These are phyloP conservation scores for Cacatua alba DNA, from an alignment of 2,113 vertebrate species.

Conservation along the genomic window DNA sequence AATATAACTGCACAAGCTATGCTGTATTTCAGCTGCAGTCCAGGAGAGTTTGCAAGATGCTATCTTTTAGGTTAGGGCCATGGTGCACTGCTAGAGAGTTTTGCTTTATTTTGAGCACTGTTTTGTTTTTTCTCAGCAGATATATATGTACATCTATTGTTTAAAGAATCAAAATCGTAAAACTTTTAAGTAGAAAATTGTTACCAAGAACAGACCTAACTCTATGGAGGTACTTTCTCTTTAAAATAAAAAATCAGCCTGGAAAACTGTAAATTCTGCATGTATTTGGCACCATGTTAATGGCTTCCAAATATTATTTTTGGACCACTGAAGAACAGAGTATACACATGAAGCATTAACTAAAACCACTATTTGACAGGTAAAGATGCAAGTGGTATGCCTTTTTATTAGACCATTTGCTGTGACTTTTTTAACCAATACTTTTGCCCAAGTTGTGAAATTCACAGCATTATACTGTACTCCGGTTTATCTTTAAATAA, in stretches of 20 bases:
- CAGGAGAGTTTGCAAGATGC: neutral
- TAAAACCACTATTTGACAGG: neutral
- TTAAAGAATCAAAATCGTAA: neutral
- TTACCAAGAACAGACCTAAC: neutral
- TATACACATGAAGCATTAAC: neutral
- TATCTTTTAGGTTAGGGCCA: neutral
- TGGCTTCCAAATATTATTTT: neutral
- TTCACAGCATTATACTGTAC: neutral
- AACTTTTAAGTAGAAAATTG: neutral
- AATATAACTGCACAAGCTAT: neutral
- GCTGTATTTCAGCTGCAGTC: neutral
- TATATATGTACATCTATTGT: neutral
- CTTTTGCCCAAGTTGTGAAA: neutral
- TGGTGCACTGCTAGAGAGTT: neutral
- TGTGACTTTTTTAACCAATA: neutral
- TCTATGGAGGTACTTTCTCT: neutral
- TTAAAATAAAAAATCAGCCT: neutral
- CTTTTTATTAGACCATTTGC: neutral
- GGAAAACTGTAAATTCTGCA: neutral
- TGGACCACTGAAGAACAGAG: neutral
- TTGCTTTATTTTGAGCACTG: neutral
- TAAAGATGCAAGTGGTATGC: neutral
- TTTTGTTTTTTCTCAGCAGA: neutral
- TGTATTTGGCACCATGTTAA: neutral
- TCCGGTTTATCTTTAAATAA: slow-evolving; percentile 20